Base-by-base conservation (phyloP, 1,140 invertebrate species). In the Acyrthosiphon pisum region DNA sequence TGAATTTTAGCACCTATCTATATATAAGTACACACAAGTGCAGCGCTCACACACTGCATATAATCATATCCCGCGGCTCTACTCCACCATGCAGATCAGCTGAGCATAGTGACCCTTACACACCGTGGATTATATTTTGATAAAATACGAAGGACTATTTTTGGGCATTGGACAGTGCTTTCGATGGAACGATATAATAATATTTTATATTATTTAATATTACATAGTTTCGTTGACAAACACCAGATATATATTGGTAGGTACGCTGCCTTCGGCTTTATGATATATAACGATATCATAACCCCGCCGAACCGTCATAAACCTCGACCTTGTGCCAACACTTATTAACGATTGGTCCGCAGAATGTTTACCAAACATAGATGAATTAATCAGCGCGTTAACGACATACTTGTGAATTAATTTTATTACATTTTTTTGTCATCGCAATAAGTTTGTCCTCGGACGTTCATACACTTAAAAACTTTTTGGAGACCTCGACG, bases 1-100 rank as follows among this genome's bases (percentile, higher is more conserved):
- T 68, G 68, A 91, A 91, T 91, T 91, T 83, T 91, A 46, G 90
- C 90, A n/a, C 37, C 46, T 20, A 48, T 76, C 60, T 76, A n/a
- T 76, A 14, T 76, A n/a, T 18, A n/a, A n/a, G 30, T 30, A n/a
- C 14, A 76, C 30, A 18, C 60, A 76, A 76, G 60, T 76, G 60
- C 30, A 87, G 22, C n/a, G 23, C 44, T 1, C 18, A 22, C 20
- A 35, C n/a, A 37, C 86, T 48, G 18, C 18, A 56, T 30, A 53
- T 89, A 53, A 89, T 56, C 88, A 53, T 89, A 14, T 89, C 50
- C 87, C n/a, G 48, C 48, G 86, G 18, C n/a, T 87, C 4, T 48
- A 23, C 20, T 35, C 46, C n/a, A 11, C n/a, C 30, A 0, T 35
- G 22, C 18, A 9, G 35, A 9, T 76, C 23, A 26, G 56, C 23